Evolutionary conservation across 2,888 invertebrate genomes (phyloP).

Genomic region (Isoperla grammatica): DNA sequence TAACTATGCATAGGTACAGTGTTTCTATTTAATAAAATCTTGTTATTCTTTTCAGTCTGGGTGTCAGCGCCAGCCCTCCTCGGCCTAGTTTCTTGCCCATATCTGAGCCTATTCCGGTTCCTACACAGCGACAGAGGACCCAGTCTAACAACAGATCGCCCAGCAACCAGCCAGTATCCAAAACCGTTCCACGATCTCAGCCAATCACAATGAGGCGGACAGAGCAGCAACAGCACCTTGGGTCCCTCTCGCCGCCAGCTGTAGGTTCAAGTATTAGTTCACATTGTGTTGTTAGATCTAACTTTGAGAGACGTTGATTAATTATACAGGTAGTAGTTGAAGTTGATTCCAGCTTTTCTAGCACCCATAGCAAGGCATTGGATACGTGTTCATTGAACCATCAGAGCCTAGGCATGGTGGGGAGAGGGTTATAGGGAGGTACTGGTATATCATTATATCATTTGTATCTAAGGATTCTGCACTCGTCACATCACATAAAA

Average conservation of each 20-base stretch:
- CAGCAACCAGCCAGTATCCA: conserved; percentile 31
- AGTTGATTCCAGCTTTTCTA: too few species aligned
- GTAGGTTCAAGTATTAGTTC: conserved; percentile 57
- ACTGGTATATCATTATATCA: too few species aligned
- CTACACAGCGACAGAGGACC: conserved; percentile 50
- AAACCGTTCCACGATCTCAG: conserved; percentile 71
- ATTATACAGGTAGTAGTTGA: too few species aligned
- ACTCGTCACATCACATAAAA: too few species aligned
- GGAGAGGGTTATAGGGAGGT: too few species aligned
- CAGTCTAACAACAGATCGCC: background rate
- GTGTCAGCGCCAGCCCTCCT: conserved; percentile 52
- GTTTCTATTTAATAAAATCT: background rate
- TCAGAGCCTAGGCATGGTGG: too few species aligned
- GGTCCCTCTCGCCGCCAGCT: conserved; percentile 87
- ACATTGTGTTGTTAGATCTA: background rate
- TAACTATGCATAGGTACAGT: background rate
- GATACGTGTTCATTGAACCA: too few species aligned
- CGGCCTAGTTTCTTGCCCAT: conserved; percentile 63
- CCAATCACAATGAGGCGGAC: conserved; percentile 75
- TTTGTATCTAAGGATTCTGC: too few species aligned
- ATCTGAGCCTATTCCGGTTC: conserved; percentile 72
- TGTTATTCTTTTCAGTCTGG: too few species aligned
- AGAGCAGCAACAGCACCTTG: conserved; percentile 70
- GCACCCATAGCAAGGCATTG: too few species aligned
- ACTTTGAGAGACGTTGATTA: too few species aligned